A percentile compares a stretch with the other conserved stretches of the same genome.
These are phyloP conservation scores for Sipha maydis DNA, from an alignment of 2,888 invertebrate species.

Conservation along the genomic window DNA sequence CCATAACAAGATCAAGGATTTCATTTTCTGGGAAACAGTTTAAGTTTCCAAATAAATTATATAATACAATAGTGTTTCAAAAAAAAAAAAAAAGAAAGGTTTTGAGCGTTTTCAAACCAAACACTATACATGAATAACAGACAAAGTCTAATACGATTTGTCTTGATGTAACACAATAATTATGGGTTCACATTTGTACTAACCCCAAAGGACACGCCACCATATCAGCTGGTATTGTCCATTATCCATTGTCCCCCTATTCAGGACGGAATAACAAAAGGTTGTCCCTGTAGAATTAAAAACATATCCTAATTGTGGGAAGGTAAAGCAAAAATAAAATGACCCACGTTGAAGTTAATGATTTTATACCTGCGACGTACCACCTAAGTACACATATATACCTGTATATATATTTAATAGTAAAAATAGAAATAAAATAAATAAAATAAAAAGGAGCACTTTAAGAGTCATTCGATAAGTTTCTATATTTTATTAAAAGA, in stretches of 20 bases:
- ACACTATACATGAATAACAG: not conserved
- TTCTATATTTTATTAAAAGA: not conserved
- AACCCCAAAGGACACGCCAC: constrained; percentile 42
- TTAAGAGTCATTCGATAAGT: not conserved
- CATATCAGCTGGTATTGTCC: constrained; percentile 1
- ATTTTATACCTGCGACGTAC: not conserved
- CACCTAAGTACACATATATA: not conserved
- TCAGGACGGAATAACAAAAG: constrained; percentile 31
- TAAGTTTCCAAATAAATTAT: not conserved
- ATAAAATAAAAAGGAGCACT: not conserved
- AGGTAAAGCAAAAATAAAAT: constrained; percentile 28
- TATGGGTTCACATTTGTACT: constrained; percentile 30
- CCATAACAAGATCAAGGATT: not conserved
- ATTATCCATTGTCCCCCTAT: constrained; percentile 33
- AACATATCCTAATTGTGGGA: constrained; percentile 17
- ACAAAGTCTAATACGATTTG: constrained; percentile 17
- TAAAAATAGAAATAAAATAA: not conserved
- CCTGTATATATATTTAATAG: not conserved
- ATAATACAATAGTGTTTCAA: not conserved
- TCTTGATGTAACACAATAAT: constrained; percentile 48
- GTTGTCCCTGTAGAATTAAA: constrained; percentile 40
- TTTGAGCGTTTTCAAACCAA: not conserved
- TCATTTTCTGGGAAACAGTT: not conserved
- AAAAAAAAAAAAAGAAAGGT: not conserved
- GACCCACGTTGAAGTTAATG: not conserved